These are phyloP conservation scores for Trachelus stipa DNA, from an alignment of 2,888 invertebrate genomes.

Conservation along the genomic window DNA sequence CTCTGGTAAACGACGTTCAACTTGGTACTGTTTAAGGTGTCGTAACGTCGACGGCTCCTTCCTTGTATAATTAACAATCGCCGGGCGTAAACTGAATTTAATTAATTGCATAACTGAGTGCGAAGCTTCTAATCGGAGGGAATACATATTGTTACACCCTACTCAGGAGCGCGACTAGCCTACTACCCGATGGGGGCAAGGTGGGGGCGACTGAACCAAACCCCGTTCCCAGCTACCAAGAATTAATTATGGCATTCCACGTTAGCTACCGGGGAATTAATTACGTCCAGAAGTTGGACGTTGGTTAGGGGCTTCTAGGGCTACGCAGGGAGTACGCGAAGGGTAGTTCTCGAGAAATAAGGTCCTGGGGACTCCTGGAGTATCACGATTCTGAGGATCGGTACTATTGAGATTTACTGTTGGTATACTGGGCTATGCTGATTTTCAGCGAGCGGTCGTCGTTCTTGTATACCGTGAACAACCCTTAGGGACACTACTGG, in stretches of 20 bases:
- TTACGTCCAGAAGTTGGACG: slow-evolving; percentile 65
- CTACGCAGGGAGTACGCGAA: slow-evolving; percentile 19
- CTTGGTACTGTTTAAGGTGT: background rate
- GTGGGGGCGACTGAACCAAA: background rate
- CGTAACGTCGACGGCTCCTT: background rate
- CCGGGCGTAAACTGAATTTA: slow-evolving; percentile 61
- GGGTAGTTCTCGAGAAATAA: slow-evolving; percentile 8
- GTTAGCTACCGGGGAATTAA: slow-evolving; percentile 64
- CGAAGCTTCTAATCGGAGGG: slow-evolving; percentile 59
- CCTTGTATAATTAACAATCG: slow-evolving; percentile 57
- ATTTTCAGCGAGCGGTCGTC: background rate
- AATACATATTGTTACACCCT: slow-evolving; percentile 61
- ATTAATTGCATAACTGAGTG: slow-evolving; percentile 61
- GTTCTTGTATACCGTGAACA: background rate
- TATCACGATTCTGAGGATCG: slow-evolving; percentile 22
- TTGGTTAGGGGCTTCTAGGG: slow-evolving; percentile 53
- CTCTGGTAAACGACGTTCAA: background rate
- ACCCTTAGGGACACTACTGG: background rate
- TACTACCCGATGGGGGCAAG: background rate
- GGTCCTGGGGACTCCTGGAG: slow-evolving; percentile 5
- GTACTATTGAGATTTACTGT: background rate
- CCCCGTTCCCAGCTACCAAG: slow-evolving; percentile 46
- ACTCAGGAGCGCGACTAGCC: slow-evolving; percentile 24
- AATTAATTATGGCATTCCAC: slow-evolving; percentile 67
- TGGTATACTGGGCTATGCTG: background rate